Conservation (phyloP, 2,113 vertebrate genomes). For the Arenaria interpres region DNA sequence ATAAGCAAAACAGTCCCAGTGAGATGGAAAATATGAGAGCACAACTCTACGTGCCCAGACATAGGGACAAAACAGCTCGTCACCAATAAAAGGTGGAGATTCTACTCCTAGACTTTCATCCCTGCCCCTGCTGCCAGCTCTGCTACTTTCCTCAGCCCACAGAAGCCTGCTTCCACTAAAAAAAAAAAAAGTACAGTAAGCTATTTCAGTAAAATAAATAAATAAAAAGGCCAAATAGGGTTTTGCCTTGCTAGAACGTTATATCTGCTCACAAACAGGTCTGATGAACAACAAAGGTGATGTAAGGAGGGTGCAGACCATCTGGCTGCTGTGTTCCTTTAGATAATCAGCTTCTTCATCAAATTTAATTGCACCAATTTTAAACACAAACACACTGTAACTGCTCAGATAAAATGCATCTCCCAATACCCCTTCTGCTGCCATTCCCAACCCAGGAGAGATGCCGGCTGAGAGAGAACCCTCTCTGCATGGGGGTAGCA, state of each 20-base stretch:
- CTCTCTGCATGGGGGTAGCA: neutral
- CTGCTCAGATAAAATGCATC: neutral
- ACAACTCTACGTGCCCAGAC: neutral
- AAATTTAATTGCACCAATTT: neutral
- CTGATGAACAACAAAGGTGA: neutral
- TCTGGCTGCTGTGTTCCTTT: neutral
- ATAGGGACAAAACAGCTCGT: neutral
- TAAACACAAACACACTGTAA: neutral
- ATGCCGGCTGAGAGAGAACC: neutral
- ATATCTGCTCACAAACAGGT: neutral
- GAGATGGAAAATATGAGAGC: neutral
- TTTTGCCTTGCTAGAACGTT: neutral
- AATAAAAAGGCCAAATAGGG: neutral
- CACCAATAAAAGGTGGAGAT: neutral
- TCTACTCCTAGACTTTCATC: neutral
- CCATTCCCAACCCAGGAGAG: neutral
- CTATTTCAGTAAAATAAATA: neutral
- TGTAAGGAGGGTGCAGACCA: neutral
- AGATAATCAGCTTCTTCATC: neutral
- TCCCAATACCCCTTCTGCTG: neutral
- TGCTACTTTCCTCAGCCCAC: neutral
- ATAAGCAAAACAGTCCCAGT: neutral
- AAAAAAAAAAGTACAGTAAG: neutral
- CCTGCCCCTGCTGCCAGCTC: neutral
- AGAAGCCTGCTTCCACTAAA: neutral